Evolutionary conservation across 2,888 invertebrate species (phyloP).

Genomic region (Hydroisotoma schaefferi): DNA sequence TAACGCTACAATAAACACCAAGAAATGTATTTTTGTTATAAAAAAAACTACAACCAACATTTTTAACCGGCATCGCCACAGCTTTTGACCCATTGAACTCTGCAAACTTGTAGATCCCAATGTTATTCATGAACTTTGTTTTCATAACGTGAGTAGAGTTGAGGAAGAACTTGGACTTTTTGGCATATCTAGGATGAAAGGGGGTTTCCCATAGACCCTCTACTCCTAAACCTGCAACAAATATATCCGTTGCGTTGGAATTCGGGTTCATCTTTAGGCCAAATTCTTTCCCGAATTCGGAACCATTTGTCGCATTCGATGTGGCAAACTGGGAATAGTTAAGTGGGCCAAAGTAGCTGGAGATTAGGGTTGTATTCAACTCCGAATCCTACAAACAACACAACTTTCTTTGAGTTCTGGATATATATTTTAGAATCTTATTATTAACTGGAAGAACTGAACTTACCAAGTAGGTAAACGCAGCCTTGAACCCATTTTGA

Average conservation of each 20-base stretch:
- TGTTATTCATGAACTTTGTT: constrained; percentile 42
- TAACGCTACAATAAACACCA: no score
- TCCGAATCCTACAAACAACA: not conserved
- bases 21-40: no score
- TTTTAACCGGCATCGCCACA: no score
- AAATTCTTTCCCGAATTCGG: no score
- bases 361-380: not conserved
- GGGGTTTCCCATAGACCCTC: constrained; percentile 43
- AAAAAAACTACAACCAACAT: no score
- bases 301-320: no score
- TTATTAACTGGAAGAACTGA: no score
- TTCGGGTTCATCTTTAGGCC: no score
- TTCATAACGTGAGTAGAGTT: constrained; percentile 46
- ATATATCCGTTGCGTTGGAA: not conserved
- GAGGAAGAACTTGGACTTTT: constrained; percentile 38
- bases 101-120: constrained; percentile 44
- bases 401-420: no score
- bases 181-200: constrained; percentile 41
- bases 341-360: constrained; percentile 14
- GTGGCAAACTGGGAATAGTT: no score
- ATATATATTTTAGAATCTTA: no score
- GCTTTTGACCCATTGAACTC: constrained; percentile 35
- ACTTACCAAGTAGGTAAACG: constrained; percentile 36
- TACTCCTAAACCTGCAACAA: constrained; percentile 38
- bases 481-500: constrained; percentile 36